Evolutionary conservation across 2,113 vertebrate genomes (phyloP).

Genomic region (Sigmodon hispidus): DNA sequence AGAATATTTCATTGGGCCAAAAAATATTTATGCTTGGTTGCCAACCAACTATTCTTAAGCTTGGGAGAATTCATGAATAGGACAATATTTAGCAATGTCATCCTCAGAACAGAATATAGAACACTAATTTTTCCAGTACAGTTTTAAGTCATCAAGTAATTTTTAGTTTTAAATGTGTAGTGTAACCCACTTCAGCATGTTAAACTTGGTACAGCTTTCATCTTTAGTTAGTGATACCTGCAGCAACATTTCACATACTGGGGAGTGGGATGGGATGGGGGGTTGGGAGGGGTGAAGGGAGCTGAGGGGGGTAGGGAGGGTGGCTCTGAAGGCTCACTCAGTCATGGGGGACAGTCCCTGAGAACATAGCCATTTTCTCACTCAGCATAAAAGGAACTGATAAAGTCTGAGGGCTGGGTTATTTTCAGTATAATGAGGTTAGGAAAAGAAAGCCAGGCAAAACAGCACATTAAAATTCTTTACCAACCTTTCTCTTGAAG

Average conservation of each 20-base stretch:
- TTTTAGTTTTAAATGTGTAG: not conserved
- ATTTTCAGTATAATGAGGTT: not conserved
- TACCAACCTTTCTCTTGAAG: conserved; percentile 94
- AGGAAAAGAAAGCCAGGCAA: conserved; percentile 1
- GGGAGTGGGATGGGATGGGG: too few relatives aligned
- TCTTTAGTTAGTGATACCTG: not conserved
- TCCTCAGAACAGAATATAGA: conserved; percentile 36
- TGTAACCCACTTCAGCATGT: not conserved
- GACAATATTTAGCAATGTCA: not conserved
- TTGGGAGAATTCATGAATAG: not conserved
- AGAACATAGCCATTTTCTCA: not conserved
- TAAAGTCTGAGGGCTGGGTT: not conserved
- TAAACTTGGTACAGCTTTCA: not conserved
- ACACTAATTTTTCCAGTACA: conserved; percentile 16
- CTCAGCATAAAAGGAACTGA: not conserved
- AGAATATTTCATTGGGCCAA: conserved; percentile 31
- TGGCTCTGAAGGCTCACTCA: not conserved
- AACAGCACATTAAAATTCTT: not conserved
- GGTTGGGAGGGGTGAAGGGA: not conserved
- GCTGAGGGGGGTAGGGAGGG: not conserved
- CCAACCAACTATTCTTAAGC: not conserved
- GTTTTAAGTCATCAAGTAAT: not conserved
- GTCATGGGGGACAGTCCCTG: not conserved
- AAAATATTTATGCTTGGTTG: not conserved
- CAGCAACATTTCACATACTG: not conserved